Evolutionary conservation across 2,113 vertebrate species (phyloP), one percentile per base, ranked within the genome.

Genomic region (Heterochromis multidens): DNA sequence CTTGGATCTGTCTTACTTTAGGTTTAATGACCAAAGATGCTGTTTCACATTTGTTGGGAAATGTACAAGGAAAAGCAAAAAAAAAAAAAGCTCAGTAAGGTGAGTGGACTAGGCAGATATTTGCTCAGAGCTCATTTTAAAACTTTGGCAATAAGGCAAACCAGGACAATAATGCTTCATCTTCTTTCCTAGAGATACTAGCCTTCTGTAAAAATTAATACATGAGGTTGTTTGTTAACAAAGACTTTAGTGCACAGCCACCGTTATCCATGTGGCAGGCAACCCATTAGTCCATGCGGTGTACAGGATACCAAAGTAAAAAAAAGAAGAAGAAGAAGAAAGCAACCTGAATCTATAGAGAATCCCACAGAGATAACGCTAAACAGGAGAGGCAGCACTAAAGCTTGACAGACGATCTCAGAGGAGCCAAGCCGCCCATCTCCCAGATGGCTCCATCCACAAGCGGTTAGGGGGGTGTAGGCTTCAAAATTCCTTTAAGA

Each of bases 361-460:
- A 89, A 88, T 86, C 87, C 86, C 84, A 62, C 52, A 87, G 88
- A 91, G 84, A 90, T 33, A 11, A 61, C 81, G 88, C 87, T 86
- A 90, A 89, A 86, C 35, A 77, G 29, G 17, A 90, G 87, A 89
- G 59, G 84, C 84, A 67, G 86, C 14, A 29, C 77, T 57, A 82
- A 82, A 88, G 82, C 84, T 54, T 80, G 86, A 92, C 89, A 92
- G 86, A 93, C 57, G 57, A 89, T 79, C 74, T 81, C 78, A 63
- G 84, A 81, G 85, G 79, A 88, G 92, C 92, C 91, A 91, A 93
- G 84, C 74, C 87, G 81, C 92, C 93, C 91, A 87, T 84, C 87
- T 91, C 91, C 90, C 93, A 94, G 91, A 92, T 94, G 93, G 93
- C 91, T 91, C 82, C 16, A 83, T 88, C 80, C 63, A 86, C 80